phyloP scores from a whole-genome alignment of 2,888 invertebrate species.

The Nasonia oneida region DNA sequence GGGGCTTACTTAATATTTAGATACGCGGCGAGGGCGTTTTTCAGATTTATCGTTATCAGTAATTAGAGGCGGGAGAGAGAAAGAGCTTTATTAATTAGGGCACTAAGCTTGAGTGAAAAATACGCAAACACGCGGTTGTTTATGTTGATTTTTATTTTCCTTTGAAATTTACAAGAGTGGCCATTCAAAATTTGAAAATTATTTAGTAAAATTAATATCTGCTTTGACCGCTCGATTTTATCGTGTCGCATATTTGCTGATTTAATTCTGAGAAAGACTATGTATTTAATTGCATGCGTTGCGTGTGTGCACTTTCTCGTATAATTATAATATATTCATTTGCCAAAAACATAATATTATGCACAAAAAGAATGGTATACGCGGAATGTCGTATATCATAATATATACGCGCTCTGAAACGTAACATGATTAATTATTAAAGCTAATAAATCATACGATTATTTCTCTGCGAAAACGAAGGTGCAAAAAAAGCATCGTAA shows the following conservation, averaged over 20 bases:
- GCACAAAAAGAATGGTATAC: too few relatives aligned
- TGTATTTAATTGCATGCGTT: not conserved
- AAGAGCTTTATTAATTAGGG: conserved; percentile 2
- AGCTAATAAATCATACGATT: too few relatives aligned
- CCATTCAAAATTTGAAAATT: not conserved
- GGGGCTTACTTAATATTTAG: conserved; percentile 15
- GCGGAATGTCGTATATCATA: too few relatives aligned
- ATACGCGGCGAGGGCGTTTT: not conserved
- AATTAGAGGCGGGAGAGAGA: conserved; percentile 11
- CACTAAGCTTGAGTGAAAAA: conserved; percentile 1
- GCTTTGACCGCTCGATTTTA: not conserved
- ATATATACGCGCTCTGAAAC: too few relatives aligned
- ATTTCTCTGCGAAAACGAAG: too few relatives aligned
- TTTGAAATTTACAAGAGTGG: not conserved
- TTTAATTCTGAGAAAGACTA: not conserved
- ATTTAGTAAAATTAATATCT: not conserved
- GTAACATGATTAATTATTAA: too few relatives aligned
- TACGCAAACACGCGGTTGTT: not conserved
- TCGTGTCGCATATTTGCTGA: not conserved
- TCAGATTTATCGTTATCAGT: conserved; percentile 18
- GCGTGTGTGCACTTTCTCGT: not conserved
- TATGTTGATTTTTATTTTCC: not conserved
- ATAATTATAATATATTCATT: not conserved
- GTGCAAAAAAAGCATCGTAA: too few relatives aligned
- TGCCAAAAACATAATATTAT: too few relatives aligned